Evolutionary conservation across 2,797 vertebrate genomes (phyloP), one percentile per base, ranked within the genome.

Genomic region (Danio aesculapii): DNA sequence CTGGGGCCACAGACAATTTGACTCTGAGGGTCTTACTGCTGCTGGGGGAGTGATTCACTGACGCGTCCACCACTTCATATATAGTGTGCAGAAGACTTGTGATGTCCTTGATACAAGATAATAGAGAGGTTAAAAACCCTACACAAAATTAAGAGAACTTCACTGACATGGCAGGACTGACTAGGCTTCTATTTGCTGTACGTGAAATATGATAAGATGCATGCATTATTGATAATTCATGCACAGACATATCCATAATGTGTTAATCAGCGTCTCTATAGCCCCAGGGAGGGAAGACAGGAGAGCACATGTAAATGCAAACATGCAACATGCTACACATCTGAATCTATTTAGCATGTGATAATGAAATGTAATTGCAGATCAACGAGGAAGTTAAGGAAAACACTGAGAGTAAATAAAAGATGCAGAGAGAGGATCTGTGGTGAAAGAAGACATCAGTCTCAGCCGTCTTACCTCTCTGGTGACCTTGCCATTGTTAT

Each of bases 401-500:
- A 77, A 47, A 52, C 14, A 14, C 8, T 70, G 16, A 59, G 19
- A 84, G 17, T 81, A 19, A 39, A 5, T 30, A 14, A 69, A 16
- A 63, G 73, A 72, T 80, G 79, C 80, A 84, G 52, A 19, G 44
- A 87, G 67, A 44, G 75, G 44, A 61, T 1, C 19, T 55, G 41
- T 67, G 57, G 6, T 79, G 5, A 50, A 49, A 47, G 79, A 79
- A 47, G 50, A 14, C 88, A 90, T 84, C 47, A 73, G 19, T 74
- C 8, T 19, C 44, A 64, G 80, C 82, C 82, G 8, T 75, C 93
- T 92, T 94, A 99, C 98, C 96, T 99, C 98, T 39, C 98, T 95
- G 16, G 98, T 99, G 90, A 99, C 98, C 95, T 97, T 97, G 90
- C 98, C 98, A 1, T 95, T 99, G 93, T 99, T 99, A 94, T 99